Base-by-base conservation (phyloP, 2,888 invertebrate genomes). In the Panopea generosa region DNA sequence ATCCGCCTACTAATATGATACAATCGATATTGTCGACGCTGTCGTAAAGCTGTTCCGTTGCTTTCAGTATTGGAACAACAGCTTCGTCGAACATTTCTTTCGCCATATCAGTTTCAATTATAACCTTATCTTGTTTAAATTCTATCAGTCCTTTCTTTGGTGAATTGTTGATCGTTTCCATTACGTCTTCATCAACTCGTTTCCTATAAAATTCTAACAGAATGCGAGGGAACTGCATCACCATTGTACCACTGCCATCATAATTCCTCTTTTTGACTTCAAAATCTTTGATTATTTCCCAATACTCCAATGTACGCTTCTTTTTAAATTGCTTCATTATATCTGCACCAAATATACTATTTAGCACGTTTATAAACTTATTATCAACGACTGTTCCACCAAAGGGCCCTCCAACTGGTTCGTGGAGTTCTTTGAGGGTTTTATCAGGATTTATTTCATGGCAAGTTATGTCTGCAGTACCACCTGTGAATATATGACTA, bases 391-490 rank as follows among this genome's bases (percentile, higher is more conserved):
- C 56, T 1, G 49, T 76, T 14, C 80, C 80, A 2, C 80, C 80
- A 38, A 67, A 80, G 20, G 60, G 76, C n/a, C 80, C 80, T 0
- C 80, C 80, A 14, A 59, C 62, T 3, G 80, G 62, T 45, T 56
- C 50, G 49, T 69, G 69, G 1, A 80, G 53, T 53, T 80, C 76
- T 55, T 69, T 76, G 3, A 80, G 43, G 0, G 57, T 66, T 20
- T 76, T 66, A 29, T 6, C 47, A 20, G 57, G n/a, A n/a, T n/a
- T n/a, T n/a, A n/a, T n/a, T n/a, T n/a, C n/a, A n/a, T n/a, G n/a
- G n/a, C n/a, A n/a, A 11, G 72, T 76, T 1, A 80, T 72, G 43
- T 80, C 80, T 7, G 71, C 74, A n/a, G 78, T 79, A 3, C 78
- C 78, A 11, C 78, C 78, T 79, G 38, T n/a, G n/a, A 14, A 57